Conservation (phyloP, 1,140 invertebrate genomes). For the Cylas formicarius region DNA sequence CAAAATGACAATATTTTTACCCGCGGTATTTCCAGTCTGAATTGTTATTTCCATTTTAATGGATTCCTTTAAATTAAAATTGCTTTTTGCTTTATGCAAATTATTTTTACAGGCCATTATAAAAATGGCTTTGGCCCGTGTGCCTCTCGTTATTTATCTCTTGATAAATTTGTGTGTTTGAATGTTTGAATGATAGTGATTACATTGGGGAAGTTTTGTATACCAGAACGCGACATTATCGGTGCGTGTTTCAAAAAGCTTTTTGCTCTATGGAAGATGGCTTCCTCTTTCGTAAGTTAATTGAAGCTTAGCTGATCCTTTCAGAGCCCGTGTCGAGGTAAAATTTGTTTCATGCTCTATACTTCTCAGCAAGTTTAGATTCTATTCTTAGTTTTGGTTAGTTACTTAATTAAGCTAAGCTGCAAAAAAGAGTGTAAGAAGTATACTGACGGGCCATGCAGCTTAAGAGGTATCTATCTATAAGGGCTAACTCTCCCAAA, state of each 20-base stretch:
- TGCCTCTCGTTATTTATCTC: slow-evolving; percentile 19
- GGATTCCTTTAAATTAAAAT: slow-evolving; percentile 30
- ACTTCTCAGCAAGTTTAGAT: no score
- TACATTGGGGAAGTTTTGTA: no score
- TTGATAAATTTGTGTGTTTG: slow-evolving; percentile 20
- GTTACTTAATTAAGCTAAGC: no score
- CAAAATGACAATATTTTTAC: slow-evolving; percentile 31
- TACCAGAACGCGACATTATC: slow-evolving; percentile 20
- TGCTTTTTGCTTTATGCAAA: slow-evolving; percentile 25
- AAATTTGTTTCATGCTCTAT: no score
- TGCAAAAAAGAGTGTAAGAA: no score
- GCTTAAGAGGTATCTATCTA: no score
- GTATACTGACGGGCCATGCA: no score
- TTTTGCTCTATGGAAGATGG: no score
- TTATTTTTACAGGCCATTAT: slow-evolving; percentile 26
- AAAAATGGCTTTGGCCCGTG: slow-evolving; percentile 23
- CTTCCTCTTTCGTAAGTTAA: slow-evolving; percentile 4
- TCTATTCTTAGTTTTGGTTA: no score
- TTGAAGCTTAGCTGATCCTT: slow-evolving; percentile 1
- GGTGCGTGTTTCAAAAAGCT: slow-evolving; percentile 13
- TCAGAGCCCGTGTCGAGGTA: no score
- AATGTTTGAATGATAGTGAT: no score
- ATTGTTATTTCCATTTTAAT: slow-evolving; percentile 31
- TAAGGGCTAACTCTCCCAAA: no score
- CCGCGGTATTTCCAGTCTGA: slow-evolving; percentile 21